Evolutionary conservation across 2,888 invertebrate genomes (phyloP).

Genomic region (Pristionchus japonicus): DNA sequence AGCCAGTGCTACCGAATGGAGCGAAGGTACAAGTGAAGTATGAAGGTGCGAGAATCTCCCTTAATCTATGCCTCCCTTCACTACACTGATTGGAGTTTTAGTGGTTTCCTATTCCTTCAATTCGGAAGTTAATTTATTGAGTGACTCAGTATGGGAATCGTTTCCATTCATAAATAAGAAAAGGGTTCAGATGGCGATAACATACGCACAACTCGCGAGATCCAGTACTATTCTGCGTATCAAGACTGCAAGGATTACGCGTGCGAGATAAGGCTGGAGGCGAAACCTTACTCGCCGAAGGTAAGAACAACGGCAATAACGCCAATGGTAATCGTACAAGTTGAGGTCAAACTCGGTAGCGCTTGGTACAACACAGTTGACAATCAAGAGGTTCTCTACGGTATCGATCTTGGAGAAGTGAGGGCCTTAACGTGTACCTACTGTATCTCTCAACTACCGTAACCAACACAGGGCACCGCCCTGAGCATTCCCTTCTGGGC

Average conservation of each 20-base stretch:
- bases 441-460: neutral
- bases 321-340: neutral
- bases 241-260: neutral
- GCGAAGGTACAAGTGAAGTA: too few species aligned
- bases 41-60: too few species aligned
- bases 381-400: neutral
- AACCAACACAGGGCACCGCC: neutral
- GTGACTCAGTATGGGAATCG: too few species aligned
- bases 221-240: neutral
- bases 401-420: neutral
- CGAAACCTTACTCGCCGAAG: neutral
- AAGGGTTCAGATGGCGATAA: neutral
- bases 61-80: too few species aligned
- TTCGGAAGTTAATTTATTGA: too few species aligned
- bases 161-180: neutral
- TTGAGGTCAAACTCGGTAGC: neutral
- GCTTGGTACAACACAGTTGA: neutral
- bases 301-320: neutral
- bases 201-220: neutral
- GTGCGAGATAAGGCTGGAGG: neutral
- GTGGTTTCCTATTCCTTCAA: too few species aligned
- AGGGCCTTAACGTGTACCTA: neutral
- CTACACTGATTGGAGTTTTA: too few species aligned
- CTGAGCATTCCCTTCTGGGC: neutral
- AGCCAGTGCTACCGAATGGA: too few species aligned